Evolutionary conservation across 2,888 invertebrate genomes (phyloP).

Genomic region (Hecatera dysodea): DNA sequence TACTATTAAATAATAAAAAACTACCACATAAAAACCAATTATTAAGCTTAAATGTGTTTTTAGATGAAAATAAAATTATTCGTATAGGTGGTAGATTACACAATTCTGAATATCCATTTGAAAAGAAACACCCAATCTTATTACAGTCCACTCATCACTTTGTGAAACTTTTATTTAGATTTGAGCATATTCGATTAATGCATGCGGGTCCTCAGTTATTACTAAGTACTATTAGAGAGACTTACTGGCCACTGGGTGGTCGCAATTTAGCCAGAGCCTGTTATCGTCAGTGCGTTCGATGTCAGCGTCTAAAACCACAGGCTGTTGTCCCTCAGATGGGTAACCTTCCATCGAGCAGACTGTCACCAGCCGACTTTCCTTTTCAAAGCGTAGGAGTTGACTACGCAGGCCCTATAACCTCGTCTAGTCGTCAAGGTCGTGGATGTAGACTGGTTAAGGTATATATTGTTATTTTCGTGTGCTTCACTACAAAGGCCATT

Average conservation of each 20-base stretch:
- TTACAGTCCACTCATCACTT: slow-evolving; percentile 15
- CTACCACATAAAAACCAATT: not conserved
- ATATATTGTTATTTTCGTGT: slow-evolving; percentile 1
- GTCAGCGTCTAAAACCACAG: not conserved
- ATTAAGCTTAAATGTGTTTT: too few relatives aligned
- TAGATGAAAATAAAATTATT: slow-evolving; percentile 1
- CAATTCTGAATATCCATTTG: slow-evolving; percentile 4
- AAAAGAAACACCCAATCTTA: too few relatives aligned
- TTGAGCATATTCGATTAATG: not conserved
- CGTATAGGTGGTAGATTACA: slow-evolving; percentile 9
- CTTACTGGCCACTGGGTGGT: not conserved
- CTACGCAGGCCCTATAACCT: slow-evolving; percentile 1
- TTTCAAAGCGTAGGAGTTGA: slow-evolving; percentile 7
- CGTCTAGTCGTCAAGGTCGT: too few relatives aligned
- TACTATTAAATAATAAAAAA: too few relatives aligned
- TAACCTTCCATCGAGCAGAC: too few relatives aligned
- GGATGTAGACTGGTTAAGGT: too few relatives aligned
- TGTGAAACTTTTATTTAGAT: slow-evolving; percentile 1
- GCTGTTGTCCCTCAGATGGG: slow-evolving; percentile 1
- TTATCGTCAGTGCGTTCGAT: not conserved
- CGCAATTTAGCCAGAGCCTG: slow-evolving; percentile 1
- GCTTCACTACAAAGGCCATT: slow-evolving; percentile 6
- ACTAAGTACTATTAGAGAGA: slow-evolving; percentile 1
- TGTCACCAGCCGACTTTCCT: not conserved
- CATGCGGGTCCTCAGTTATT: slow-evolving; percentile 2